Evolutionary conservation across 2,888 invertebrate genomes (phyloP).

Genomic region (Teinopalpus imperialis): DNA sequence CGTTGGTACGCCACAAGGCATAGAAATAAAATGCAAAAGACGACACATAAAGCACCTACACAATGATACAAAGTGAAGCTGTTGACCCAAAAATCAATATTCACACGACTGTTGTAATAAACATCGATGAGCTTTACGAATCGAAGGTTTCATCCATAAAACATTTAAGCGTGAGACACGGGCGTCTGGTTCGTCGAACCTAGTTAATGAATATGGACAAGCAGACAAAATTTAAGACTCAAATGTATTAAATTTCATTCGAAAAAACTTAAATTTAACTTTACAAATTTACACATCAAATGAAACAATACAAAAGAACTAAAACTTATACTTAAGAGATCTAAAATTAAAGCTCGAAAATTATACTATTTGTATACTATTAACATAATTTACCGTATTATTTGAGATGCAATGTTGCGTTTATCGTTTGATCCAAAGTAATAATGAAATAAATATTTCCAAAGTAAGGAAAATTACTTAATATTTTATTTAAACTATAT

Average conservation of each 20-base stretch:
- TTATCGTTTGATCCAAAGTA: no score
- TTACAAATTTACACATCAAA: no score
- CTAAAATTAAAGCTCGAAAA: no score
- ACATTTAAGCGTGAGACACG: slow-evolving; percentile 53
- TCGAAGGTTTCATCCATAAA: slow-evolving; percentile 72
- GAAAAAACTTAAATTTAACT: no score
- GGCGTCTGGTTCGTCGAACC: slow-evolving; percentile 35
- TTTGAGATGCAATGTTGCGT: no score
- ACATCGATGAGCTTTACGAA: slow-evolving; percentile 68
- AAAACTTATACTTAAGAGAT: no score
- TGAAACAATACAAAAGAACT: no score
- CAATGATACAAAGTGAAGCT: slow-evolving; percentile 59
- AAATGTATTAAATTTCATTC: neutral
- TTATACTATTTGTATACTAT: no score
- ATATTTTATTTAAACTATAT: no score
- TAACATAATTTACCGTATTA: no score
- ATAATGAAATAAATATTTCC: no score
- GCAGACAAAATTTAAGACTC: slow-evolving; percentile 10
- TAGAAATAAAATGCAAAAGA: slow-evolving; percentile 48
- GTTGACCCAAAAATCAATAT: slow-evolving; percentile 79
- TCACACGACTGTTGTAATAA: slow-evolving; percentile 68
- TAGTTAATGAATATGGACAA: slow-evolving; percentile 26
- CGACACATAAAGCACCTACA: slow-evolving; percentile 45
- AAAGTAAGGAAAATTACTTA: no score
- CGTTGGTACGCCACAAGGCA: slow-evolving; percentile 36